A percentile compares a stretch with the other conserved stretches of the same genome.
phyloP scores from a whole-genome alignment of 2,888 invertebrate genomes.

The Ellobium chinense region DNA sequence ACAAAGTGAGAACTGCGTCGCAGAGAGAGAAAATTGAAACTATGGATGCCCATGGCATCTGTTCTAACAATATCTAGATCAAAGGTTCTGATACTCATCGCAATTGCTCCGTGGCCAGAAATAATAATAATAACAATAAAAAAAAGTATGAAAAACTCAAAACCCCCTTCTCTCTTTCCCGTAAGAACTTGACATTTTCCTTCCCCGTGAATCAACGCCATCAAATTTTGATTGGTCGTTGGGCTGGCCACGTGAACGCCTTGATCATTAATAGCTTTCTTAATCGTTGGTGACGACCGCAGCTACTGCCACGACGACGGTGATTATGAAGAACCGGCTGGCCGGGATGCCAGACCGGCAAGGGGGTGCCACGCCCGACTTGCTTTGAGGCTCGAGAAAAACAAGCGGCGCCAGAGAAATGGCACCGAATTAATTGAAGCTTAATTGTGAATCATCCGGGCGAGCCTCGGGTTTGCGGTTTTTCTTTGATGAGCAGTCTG shows the following conservation, averaged over 20 bases:
- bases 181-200: background rate
- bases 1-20: no score
- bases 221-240: conserved; percentile 5
- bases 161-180: background rate
- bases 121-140: no score
- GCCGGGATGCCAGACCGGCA: background rate
- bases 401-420: conserved; percentile 24
- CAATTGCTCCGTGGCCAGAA: no score
- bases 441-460: conserved; percentile 29
- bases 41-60: no score
- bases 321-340: background rate
- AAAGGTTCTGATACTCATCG: no score
- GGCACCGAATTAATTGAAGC: conserved; percentile 25
- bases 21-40: no score
- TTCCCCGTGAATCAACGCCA: background rate
- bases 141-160: background rate
- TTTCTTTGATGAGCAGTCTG: conserved; percentile 14
- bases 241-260: background rate
- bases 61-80: no score
- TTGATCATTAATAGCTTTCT: background rate
- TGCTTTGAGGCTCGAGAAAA: background rate
- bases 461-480: conserved; percentile 23
- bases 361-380: background rate
- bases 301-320: no score
- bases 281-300: background rate